These are phyloP conservation scores for Slavum lentiscoides DNA, from an alignment of 2,888 invertebrate species.

Conservation along the genomic window DNA sequence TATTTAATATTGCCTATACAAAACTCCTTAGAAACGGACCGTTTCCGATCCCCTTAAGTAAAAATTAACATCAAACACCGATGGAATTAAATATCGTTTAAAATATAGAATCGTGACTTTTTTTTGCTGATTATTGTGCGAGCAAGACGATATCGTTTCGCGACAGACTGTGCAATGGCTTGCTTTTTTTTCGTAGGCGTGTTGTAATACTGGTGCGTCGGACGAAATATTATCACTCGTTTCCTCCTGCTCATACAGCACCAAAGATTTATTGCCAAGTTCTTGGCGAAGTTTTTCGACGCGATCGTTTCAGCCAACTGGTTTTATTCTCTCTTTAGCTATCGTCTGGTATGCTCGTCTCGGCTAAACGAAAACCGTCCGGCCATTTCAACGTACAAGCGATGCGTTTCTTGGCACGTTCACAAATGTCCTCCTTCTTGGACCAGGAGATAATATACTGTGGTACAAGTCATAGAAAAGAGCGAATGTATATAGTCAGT, in stretches of 20 bases:
- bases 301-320: slow-evolving; percentile 40
- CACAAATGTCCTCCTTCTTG: slow-evolving; percentile 7
- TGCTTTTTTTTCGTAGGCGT: background rate
- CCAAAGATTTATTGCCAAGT: slow-evolving; percentile 32
- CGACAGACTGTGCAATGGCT: too few species aligned
- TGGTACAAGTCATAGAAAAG: too few species aligned
- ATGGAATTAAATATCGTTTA: too few species aligned
- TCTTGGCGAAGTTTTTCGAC: slow-evolving; percentile 29
- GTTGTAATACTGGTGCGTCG: background rate
- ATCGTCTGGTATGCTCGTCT: background rate
- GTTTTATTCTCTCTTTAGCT: slow-evolving; percentile 17
- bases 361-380: slow-evolving; percentile 20
- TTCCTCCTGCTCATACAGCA: background rate
- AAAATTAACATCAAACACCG: too few species aligned
- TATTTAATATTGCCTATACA: too few species aligned
- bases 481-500: too few species aligned
- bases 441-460: slow-evolving; percentile 11
- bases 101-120: too few species aligned
- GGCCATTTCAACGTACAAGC: background rate
- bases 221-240: background rate
- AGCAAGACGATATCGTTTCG: too few species aligned
- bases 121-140: too few species aligned
- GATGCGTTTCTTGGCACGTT: slow-evolving; percentile 29
- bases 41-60: too few species aligned
- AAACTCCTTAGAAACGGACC: too few species aligned